phyloP scores from a whole-genome alignment of 1,140 invertebrate species.

The Drusus annulatus region DNA sequence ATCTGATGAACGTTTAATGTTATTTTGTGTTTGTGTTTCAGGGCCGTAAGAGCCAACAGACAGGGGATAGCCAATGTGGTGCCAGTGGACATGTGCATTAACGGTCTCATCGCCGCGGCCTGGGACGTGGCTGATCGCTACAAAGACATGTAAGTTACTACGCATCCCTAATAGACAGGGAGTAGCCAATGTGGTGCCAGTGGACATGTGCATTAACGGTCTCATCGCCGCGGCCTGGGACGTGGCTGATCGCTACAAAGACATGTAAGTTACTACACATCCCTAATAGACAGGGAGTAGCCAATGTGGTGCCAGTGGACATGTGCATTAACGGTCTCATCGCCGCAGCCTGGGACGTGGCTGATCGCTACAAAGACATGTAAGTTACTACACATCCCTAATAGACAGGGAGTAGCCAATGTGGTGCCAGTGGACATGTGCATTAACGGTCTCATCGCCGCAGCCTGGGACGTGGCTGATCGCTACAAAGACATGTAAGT shows the following conservation, averaged over 20 bases:
- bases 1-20: too few species aligned
- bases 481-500: slow-evolving; percentile 42
- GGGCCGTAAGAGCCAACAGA: slow-evolving; percentile 71
- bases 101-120: slow-evolving; percentile 79
- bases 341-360: slow-evolving; percentile 77
- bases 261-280: slow-evolving; percentile 35
- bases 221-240: slow-evolving; percentile 81
- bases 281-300: slow-evolving; percentile 70
- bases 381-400: slow-evolving; percentile 58
- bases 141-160: slow-evolving; percentile 44
- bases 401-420: slow-evolving; percentile 74
- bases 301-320: slow-evolving; percentile 85
- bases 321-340: slow-evolving; percentile 82
- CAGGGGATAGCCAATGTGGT: slow-evolving; percentile 79
- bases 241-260: slow-evolving; percentile 56
- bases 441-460: slow-evolving; percentile 80
- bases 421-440: slow-evolving; percentile 85
- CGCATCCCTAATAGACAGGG: slow-evolving; percentile 66
- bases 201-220: slow-evolving; percentile 82
- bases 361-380: slow-evolving; percentile 43
- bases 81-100: slow-evolving; percentile 83
- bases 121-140: slow-evolving; percentile 71
- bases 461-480: slow-evolving; percentile 75
- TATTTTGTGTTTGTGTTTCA: slow-evolving; percentile 49
- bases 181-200: slow-evolving; percentile 82